Evolutionary conservation across 2,888 invertebrate genomes (phyloP).

Genomic region (Megaustenia siamemsis): DNA sequence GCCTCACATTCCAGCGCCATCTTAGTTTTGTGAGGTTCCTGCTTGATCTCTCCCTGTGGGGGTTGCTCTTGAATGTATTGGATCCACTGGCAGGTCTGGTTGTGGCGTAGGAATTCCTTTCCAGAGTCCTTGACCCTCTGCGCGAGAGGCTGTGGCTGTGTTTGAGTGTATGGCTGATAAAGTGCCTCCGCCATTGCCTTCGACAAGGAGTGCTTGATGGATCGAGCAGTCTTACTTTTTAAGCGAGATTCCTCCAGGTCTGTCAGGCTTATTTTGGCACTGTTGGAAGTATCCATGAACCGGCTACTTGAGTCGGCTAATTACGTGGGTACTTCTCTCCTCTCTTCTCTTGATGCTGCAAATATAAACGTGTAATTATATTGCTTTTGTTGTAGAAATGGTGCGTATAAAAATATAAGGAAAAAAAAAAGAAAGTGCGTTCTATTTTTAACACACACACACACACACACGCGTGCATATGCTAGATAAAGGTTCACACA

Average conservation of each 20-base stretch:
- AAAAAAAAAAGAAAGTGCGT: not conserved
- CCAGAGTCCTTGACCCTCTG: constrained; percentile 36
- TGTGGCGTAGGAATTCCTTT: constrained; percentile 29
- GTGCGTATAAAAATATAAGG: too few species aligned
- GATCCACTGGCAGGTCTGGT: constrained; percentile 46
- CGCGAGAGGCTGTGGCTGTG: constrained; percentile 7
- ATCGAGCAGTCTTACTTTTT: constrained; percentile 3
- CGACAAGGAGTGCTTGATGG: constrained; percentile 7
- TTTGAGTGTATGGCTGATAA: not conserved
- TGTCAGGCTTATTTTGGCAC: not conserved
- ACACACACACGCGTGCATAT: too few species aligned
- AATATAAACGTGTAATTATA: not conserved
- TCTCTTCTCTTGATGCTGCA: not conserved
- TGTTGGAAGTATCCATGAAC: constrained; percentile 31
- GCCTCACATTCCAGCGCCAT: not conserved
- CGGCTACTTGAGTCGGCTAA: not conserved
- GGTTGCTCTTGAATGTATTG: constrained; percentile 21
- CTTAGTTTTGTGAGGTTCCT: not conserved
- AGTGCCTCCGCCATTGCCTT: constrained; percentile 33
- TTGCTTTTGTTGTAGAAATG: too few species aligned
- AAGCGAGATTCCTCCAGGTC: not conserved
- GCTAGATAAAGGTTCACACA: too few species aligned
- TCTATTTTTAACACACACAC: too few species aligned
- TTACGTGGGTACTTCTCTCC: too few species aligned
- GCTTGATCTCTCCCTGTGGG: not conserved